These are phyloP conservation scores for Brienomyrus longianalis DNA, from an alignment of 2,113 vertebrate genomes.

Conservation along the genomic window DNA sequence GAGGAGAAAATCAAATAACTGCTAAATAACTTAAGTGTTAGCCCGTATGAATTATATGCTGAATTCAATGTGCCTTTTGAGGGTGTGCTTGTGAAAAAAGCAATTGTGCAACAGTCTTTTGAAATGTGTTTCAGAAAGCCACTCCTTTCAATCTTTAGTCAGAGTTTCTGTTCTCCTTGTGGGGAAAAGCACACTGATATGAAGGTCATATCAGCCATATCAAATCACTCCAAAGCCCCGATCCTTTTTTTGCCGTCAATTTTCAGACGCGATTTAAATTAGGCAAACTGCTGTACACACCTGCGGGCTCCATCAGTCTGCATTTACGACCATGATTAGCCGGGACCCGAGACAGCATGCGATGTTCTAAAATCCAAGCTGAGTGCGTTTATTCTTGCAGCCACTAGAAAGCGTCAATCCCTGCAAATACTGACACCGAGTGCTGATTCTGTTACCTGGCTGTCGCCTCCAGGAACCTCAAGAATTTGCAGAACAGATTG, in stretches of 20 bases:
- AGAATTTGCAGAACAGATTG: slow-evolving; percentile 40
- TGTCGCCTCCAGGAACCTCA: slow-evolving; percentile 48
- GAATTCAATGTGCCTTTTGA: not conserved
- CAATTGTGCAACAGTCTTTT: not conserved
- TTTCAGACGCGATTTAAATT: not conserved
- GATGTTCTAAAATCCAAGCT: not conserved
- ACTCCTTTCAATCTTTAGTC: not conserved
- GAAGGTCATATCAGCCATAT: not conserved
- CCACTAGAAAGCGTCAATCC: not conserved
- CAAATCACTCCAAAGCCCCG: not conserved
- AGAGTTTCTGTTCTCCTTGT: not conserved
- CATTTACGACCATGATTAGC: not conserved
- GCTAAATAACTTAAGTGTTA: not conserved
- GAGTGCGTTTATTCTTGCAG: not conserved
- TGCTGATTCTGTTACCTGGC: slow-evolving; percentile 43
- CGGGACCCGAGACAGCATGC: not conserved
- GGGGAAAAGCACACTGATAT: not conserved
- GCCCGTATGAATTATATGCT: not conserved
- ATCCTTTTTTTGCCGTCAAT: not conserved
- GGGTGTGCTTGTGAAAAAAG: not conserved
- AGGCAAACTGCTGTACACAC: not conserved
- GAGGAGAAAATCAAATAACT: not conserved
- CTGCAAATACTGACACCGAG: not conserved
- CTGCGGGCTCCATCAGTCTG: not conserved
- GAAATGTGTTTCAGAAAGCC: not conserved